Evolutionary conservation across 1,140 invertebrate species (phyloP).

Genomic region (Magallana gigas): DNA sequence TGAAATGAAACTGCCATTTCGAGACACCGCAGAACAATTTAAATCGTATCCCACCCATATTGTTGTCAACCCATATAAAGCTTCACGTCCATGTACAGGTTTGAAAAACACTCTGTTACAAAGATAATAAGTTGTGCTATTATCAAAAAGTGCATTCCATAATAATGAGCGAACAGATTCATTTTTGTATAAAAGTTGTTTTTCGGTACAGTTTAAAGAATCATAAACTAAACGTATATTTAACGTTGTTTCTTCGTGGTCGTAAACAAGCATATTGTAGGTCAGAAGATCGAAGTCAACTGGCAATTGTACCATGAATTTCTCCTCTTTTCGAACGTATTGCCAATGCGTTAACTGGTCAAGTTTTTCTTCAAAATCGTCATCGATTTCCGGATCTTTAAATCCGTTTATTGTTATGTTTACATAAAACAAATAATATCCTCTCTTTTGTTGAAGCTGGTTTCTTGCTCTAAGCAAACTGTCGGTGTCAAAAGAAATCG

Average conservation of each 20-base stretch:
- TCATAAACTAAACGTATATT: not conserved
- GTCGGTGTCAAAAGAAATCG: not conserved
- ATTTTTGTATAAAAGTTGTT: not conserved
- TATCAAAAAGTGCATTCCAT: not conserved
- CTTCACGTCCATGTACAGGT: not conserved
- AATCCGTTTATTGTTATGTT: not conserved
- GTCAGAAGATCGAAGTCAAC: not conserved
- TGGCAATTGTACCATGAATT: not conserved
- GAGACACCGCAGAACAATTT: not conserved
- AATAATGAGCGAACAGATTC: not conserved
- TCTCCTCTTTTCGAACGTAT: not conserved
- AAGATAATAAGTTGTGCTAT: not conserved
- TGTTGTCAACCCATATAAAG: not conserved
- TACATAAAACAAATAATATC: not conserved
- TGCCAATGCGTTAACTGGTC: not conserved
- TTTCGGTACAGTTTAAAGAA: not conserved
- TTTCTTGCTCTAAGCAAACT: not conserved
- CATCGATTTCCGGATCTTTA: no score
- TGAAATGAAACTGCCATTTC: no score
- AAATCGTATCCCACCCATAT: constrained; percentile 14
- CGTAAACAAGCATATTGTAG: not conserved
- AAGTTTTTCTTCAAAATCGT: no score
- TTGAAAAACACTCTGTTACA: not conserved
- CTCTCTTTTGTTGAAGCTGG: not conserved
- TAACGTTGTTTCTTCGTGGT: not conserved